phyloP scores from a whole-genome alignment of 2,888 invertebrate species.

The Synergus laeviventris region DNA sequence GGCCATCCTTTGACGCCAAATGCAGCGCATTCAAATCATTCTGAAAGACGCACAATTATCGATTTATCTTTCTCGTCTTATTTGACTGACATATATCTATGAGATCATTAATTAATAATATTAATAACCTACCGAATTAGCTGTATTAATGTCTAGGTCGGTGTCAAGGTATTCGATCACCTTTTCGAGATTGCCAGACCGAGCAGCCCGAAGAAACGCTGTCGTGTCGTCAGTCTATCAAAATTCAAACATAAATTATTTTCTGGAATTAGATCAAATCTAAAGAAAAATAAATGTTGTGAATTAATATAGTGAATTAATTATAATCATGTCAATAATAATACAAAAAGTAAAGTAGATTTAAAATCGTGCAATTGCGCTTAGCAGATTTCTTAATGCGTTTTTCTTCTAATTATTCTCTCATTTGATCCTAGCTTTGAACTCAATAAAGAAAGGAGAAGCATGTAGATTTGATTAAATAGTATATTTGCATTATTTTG shows the following conservation, averaged over 20 bases:
- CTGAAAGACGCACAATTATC: slow-evolving; percentile 77
- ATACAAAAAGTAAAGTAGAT: too few species aligned
- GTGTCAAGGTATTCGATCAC: slow-evolving; percentile 95
- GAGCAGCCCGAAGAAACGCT: slow-evolving; percentile 96
- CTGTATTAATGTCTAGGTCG: slow-evolving; percentile 97
- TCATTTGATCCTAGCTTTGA: not conserved
- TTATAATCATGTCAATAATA: too few species aligned
- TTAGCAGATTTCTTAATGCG: too few species aligned
- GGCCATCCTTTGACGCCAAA: slow-evolving; percentile 98
- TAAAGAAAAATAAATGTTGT: not conserved
- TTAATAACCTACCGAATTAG: slow-evolving; percentile 89
- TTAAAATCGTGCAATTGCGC: too few species aligned
- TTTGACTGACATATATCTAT: not conserved
- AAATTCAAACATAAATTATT: slow-evolving; percentile 16
- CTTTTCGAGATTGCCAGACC: slow-evolving; percentile 97
- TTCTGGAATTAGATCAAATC: not conserved
- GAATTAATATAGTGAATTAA: too few species aligned
- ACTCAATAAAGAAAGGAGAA: not conserved
- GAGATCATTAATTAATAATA: not conserved
- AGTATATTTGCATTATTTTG: not conserved
- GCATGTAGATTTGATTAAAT: not conserved
- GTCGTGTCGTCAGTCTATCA: slow-evolving; percentile 95
- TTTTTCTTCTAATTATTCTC: not conserved
- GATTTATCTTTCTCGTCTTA: not conserved
- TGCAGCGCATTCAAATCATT: slow-evolving; percentile 98